phyloP scores from a whole-genome alignment of 37 sponge, comb jelly and placozoan genomes.

The Beroe forskalii region DNA sequence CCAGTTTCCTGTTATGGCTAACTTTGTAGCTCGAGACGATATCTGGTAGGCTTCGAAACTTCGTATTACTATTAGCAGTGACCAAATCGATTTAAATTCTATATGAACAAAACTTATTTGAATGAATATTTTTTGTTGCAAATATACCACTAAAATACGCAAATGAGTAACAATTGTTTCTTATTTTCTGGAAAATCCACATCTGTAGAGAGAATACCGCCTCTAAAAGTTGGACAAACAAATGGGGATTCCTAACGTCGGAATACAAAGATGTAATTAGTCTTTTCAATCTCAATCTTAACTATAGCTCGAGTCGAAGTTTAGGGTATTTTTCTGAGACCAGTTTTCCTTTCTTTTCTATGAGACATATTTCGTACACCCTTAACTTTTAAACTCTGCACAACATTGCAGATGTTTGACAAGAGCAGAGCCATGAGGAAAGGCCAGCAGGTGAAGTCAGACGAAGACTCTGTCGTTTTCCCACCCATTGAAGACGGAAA shows the following conservation, averaged over 20 bases:
- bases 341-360: too few relatives aligned
- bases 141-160: too few relatives aligned
- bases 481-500: constrained; percentile 34
- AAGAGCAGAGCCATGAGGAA: background rate
- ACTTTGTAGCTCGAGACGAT: constrained; percentile 23
- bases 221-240: constrained; percentile 11
- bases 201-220: constrained; percentile 17
- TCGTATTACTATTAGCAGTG: too few relatives aligned
- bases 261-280: constrained; percentile 6
- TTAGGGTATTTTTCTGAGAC: too few relatives aligned
- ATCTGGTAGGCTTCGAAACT: constrained; percentile 16
- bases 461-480: background rate
- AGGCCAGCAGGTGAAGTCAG: background rate
- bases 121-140: too few relatives aligned
- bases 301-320: too few relatives aligned
- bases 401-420: constrained; percentile 22
- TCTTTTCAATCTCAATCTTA: too few relatives aligned
- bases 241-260: constrained; percentile 30
- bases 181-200: constrained; percentile 13
- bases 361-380: too few relatives aligned
- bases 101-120: too few relatives aligned
- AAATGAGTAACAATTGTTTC: background rate
- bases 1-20: background rate
- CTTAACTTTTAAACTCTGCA: too few relatives aligned
- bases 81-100: too few relatives aligned